These are phyloP conservation scores for Chaetodon trifasciatus DNA, from an alignment of 2,797 vertebrate species.

Conservation along the genomic window DNA sequence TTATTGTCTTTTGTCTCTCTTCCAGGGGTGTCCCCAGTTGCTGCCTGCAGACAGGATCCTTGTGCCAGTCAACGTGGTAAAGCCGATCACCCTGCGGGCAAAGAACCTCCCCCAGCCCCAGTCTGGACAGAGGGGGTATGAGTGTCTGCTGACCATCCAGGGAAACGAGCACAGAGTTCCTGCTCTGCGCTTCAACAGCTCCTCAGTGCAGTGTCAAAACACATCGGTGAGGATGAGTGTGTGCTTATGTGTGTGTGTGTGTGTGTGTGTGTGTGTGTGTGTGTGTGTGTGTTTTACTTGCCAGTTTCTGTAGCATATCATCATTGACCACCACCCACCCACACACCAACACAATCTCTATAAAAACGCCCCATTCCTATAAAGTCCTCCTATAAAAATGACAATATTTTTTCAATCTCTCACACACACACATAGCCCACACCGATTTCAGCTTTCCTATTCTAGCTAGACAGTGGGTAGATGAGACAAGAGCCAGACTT, in stretches of 20 bases:
- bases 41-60: slow-evolving; percentile 93
- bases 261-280: neutral
- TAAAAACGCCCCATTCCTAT: slow-evolving; percentile 48
- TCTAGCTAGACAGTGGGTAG: slow-evolving; percentile 27
- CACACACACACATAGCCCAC: neutral
- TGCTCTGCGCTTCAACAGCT: slow-evolving; percentile 97
- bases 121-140: slow-evolving; percentile 95
- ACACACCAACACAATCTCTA: slow-evolving; percentile 28
- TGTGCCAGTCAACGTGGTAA: slow-evolving; percentile 95
- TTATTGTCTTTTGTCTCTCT: slow-evolving; percentile 3
- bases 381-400: slow-evolving; percentile 39
- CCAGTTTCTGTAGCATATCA: slow-evolving; percentile 16
- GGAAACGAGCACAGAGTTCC: slow-evolving; percentile 94
- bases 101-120: slow-evolving; percentile 98
- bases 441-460: slow-evolving; percentile 32
- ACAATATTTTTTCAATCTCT: slow-evolving; percentile 16
- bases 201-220: slow-evolving; percentile 98
- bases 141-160: slow-evolving; percentile 95
- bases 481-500: slow-evolving; percentile 60
- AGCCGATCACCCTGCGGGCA: slow-evolving; percentile 95
- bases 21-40: slow-evolving; percentile 96
- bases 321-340: slow-evolving; percentile 6
- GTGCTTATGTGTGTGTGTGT: neutral
- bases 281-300: slow-evolving; percentile 9
- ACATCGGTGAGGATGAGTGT: slow-evolving; percentile 91